Percentiles rank a stretch among this genome's conserved stretches.
Evolutionary conservation across 2,113 vertebrate species (phyloP).

Genomic region (Regulus satrapa): DNA sequence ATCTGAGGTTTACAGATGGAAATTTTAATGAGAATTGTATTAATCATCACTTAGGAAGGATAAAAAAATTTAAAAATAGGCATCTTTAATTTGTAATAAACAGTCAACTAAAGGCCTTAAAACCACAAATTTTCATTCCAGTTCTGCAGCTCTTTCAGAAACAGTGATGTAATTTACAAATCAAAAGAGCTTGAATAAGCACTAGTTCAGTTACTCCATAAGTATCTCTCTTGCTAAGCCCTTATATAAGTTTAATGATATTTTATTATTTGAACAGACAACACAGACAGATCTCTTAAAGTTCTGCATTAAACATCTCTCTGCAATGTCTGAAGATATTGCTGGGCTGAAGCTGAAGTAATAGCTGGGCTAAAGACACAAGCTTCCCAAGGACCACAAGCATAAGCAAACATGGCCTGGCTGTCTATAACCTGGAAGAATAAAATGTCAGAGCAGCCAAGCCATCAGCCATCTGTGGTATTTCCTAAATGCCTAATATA

Average conservation of each 20-base stretch:
- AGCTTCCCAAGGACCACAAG: neutral
- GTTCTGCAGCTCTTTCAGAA: neutral
- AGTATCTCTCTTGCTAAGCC: neutral
- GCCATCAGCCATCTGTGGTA: neutral
- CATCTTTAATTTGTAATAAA: neutral
- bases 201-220: neutral
- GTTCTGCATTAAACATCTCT: neutral
- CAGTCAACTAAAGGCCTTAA: neutral
- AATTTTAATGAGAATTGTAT: neutral
- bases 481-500: neutral
- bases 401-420: neutral
- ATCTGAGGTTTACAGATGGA: neutral
- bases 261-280: neutral
- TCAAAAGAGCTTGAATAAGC: neutral
- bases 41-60: neutral
- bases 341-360: too few relatives aligned
- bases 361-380: neutral
- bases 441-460: neutral
- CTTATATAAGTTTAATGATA: neutral
- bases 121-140: neutral
- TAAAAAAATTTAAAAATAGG: neutral
- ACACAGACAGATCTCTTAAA: neutral
- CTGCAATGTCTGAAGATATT: neutral
- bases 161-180: neutral
- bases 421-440: neutral